phyloP scores from a whole-genome alignment of 2,888 invertebrate genomes.

The Chrysomela aeneicollis region DNA sequence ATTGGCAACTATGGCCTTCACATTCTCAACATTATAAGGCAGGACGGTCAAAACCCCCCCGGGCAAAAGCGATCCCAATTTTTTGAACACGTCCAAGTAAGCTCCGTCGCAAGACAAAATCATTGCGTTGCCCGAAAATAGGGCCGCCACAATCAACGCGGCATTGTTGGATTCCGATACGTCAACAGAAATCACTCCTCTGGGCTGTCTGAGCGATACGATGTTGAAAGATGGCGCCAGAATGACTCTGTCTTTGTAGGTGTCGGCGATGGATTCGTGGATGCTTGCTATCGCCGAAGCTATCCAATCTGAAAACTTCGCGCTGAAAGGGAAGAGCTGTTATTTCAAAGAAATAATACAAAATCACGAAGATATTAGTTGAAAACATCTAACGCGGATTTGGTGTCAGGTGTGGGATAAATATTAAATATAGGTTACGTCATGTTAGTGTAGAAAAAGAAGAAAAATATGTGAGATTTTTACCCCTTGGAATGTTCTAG shows the following conservation, averaged over 20 bases:
- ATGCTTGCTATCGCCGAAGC: conserved; percentile 28
- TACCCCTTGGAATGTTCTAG: conserved; percentile 38
- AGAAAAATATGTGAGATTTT: not conserved
- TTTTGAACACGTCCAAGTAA: conserved; percentile 38
- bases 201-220: conserved; percentile 43
- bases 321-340: conserved; percentile 25
- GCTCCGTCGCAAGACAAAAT: conserved; percentile 45
- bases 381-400: no score
- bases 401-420: no score
- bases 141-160: conserved; percentile 47
- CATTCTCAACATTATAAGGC: conserved; percentile 36
- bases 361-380: no score
- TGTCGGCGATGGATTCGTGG: conserved; percentile 35
- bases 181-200: conserved; percentile 51
- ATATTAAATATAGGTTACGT: no score
- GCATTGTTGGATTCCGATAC: conserved; percentile 34
- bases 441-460: no score
- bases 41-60: conserved; percentile 43
- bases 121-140: conserved; percentile 54
- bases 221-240: conserved; percentile 37
- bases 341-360: conserved; percentile 7
- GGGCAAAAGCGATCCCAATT: conserved; percentile 44
- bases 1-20: conserved; percentile 38
- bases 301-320: conserved; percentile 38
- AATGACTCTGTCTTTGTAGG: conserved; percentile 6